Percentiles rank a stretch among this genome's conserved stretches.
Evolutionary conservation across 2,888 invertebrate species (phyloP).

Genomic region (Disparrhopalites patrizii): DNA sequence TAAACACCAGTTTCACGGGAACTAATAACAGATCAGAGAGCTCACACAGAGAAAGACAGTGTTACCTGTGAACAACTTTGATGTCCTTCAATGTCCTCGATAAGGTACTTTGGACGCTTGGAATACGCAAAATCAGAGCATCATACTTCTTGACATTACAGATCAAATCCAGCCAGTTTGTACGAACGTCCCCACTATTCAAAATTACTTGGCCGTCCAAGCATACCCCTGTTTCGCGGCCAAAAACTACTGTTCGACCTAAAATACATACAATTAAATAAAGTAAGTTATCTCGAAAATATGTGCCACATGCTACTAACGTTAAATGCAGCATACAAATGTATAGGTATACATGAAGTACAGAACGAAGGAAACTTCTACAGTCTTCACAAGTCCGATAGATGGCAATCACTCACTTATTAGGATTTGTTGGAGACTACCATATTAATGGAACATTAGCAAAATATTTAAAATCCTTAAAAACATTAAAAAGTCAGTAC

Average conservation of each 20-base stretch:
- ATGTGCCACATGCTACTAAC: too few relatives aligned
- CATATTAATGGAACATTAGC: too few relatives aligned
- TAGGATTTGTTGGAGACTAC: too few relatives aligned
- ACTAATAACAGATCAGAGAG: neutral
- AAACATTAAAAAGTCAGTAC: too few relatives aligned
- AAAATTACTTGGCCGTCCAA: constrained; percentile 85
- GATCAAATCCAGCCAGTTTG: constrained; percentile 89
- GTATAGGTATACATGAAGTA: too few relatives aligned
- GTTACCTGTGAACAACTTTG: constrained; percentile 73
- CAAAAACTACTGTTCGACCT: constrained; percentile 78
- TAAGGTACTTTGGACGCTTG: constrained; percentile 76
- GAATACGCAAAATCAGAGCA: constrained; percentile 66
- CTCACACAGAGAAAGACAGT: constrained; percentile 31
- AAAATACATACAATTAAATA: constrained; percentile 48
- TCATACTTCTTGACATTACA: constrained; percentile 69
- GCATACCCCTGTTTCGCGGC: constrained; percentile 85
- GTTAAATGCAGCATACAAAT: too few relatives aligned
- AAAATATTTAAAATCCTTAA: too few relatives aligned
- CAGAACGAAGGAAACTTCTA: too few relatives aligned
- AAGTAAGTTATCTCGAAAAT: too few relatives aligned
- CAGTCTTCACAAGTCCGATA: too few relatives aligned
- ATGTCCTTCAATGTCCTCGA: constrained; percentile 79
- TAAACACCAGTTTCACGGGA: neutral
- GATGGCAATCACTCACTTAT: too few relatives aligned
- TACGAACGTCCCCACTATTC: constrained; percentile 86